Conservation (phyloP, 2,113 vertebrate species). For the Xenus cinereus region DNA sequence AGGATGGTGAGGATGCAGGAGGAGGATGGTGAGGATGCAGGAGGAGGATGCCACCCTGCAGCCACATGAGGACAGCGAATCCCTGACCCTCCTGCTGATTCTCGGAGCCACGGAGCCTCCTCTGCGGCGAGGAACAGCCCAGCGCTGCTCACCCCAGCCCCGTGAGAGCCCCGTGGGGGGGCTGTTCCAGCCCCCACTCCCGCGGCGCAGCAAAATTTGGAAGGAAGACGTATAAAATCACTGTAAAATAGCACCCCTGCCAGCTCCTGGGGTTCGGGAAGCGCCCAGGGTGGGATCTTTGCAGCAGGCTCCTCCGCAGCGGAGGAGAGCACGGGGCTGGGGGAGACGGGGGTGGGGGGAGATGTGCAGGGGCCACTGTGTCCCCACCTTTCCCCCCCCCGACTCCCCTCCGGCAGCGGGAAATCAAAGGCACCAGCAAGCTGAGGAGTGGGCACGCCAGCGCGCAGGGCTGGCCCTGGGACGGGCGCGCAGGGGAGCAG, state of each 20-base stretch:
- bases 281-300: background rate
- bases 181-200: background rate
- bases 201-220: background rate
- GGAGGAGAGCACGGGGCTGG: background rate
- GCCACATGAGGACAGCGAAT: background rate
- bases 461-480: background rate
- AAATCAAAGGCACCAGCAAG: background rate
- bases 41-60: background rate
- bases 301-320: background rate
- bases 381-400: background rate
- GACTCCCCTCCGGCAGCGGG: background rate
- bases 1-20: too few relatives aligned
- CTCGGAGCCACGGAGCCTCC: background rate
- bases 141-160: background rate
- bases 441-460: background rate
- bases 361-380: background rate
- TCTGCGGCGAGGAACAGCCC: background rate
- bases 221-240: constrained; percentile 22
- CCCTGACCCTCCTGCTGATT: background rate
- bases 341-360: background rate
- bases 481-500: fast-evolving
- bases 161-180: background rate
- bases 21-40: too few relatives aligned
- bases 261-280: background rate
- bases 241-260: constrained; percentile 37